A percentile compares a stretch with the other conserved stretches of the same genome.
Evolutionary conservation across 2,888 invertebrate genomes (phyloP).

Genomic region (Dynastes hyllus): DNA sequence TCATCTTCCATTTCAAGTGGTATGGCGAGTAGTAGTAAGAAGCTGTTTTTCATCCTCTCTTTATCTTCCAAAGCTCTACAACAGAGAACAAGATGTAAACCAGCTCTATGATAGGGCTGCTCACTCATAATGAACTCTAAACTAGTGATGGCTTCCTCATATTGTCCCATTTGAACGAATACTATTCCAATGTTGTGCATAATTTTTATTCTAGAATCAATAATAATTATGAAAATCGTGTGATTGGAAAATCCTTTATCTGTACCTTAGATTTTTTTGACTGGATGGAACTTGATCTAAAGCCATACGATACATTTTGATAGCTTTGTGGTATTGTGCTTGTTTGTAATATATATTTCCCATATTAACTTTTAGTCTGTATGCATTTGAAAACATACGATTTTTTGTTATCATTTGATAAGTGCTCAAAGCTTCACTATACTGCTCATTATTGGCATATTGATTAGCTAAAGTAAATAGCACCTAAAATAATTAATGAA

Average conservation of each 20-base stretch:
- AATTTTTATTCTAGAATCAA: conserved; percentile 85
- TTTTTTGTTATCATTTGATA: conserved; percentile 96
- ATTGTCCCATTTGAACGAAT: conserved; percentile 96
- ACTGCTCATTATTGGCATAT: conserved; percentile 95
- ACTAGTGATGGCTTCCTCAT: conserved; percentile 95
- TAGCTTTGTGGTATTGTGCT: conserved; percentile 93
- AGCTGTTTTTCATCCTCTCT: conserved; percentile 94
- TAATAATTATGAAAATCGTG: not conserved
- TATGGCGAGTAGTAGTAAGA: conserved; percentile 91
- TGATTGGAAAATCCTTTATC: not conserved
- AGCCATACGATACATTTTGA: conserved; percentile 99
- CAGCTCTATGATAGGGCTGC: conserved; percentile 83
- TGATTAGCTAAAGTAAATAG: conserved; percentile 97
- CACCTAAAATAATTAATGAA: conserved; percentile 76
- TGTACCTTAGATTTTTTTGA: conserved; percentile 90
- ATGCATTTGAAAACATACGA: conserved; percentile 94
- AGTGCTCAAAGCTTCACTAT: conserved; percentile 95
- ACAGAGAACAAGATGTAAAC: conserved; percentile 91
- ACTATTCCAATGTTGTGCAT: conserved; percentile 98
- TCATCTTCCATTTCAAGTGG: conserved; percentile 89
- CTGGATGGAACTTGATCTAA: conserved; percentile 96
- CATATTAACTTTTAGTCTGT: conserved; percentile 96
- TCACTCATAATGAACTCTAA: conserved; percentile 99
- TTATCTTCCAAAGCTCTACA: conserved; percentile 92
- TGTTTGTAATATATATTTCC: conserved; percentile 98